Base-by-base conservation (phyloP, 1,140 invertebrate genomes). In the Homalodisca vitripennis region DNA sequence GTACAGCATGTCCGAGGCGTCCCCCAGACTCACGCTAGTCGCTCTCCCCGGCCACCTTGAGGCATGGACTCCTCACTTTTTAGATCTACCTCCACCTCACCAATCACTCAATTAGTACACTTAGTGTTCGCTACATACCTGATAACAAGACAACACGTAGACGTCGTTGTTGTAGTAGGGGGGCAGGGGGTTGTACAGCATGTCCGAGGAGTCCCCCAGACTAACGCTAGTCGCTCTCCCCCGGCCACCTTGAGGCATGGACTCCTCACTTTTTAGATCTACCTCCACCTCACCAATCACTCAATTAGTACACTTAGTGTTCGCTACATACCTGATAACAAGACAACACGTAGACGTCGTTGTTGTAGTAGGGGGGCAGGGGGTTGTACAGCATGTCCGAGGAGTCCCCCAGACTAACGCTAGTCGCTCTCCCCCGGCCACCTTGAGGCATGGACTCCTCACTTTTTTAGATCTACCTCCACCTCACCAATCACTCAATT, bases 381-480 rank as follows among this genome's bases (percentile, higher is more conserved):
- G 48, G 48, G 31, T 63, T 63, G 60, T 63, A 63, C 27, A 63
- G 60, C 60, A 63, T 63, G 48, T 51, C 48, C n/a, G 48, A 51
- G 48, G 48, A 3, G 14, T 51, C 48, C 30, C 27, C 60, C 60
- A 63, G 60, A 32, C 27, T 63, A 32, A 63, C 27, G 34, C 27
- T 32, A 10, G 60, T 12, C 60, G 60, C 60, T n/a, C 60, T 63
- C 47, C 27, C 60, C 60, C 60, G 30, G 60, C 60, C 60, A 63
- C 60, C 60, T 29, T 63, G 60, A 51, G 17, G 60, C 60, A 31
- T 29, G 10, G 31, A 32, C 60, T 32, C n/a, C n/a, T n/a, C n/a
- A n/a, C n/a, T 32, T n/a, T n/a, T n/a, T n/a, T n/a, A n/a, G n/a
- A n/a, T n/a, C n/a, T n/a, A n/a, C n/a, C n/a, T n/a, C n/a, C n/a